A percentile compares a stretch with the other conserved stretches of the same genome.
Evolutionary conservation across 2,888 invertebrate species (phyloP).

Genomic region (Oasisia sp.): DNA sequence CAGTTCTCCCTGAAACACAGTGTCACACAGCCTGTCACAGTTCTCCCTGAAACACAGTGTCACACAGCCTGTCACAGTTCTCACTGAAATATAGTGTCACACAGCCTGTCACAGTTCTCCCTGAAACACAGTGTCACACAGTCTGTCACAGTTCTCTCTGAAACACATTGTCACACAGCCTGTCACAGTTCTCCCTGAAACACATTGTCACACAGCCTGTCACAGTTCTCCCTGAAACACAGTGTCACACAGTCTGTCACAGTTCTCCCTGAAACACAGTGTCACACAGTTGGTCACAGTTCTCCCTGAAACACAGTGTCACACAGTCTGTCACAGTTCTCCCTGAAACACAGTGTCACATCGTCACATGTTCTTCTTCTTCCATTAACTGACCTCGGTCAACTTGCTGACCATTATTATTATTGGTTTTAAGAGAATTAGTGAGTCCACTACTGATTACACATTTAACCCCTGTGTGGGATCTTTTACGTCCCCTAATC

Average conservation of each 20-base stretch:
- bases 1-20: conserved; percentile 81
- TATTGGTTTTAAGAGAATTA: too few species aligned
- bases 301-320: conserved; percentile 79
- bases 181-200: conserved; percentile 83
- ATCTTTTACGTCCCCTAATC: too few species aligned
- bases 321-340: conserved; percentile 85
- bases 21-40: conserved; percentile 84
- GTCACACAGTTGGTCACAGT: conserved; percentile 84
- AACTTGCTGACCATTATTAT: too few species aligned
- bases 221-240: conserved; percentile 81
- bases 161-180: conserved; percentile 76
- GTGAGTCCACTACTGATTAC: too few species aligned
- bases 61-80: conserved; percentile 85
- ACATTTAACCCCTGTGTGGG: too few species aligned
- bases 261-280: conserved; percentile 80
- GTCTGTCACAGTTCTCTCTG: conserved; percentile 85
- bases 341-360: conserved; percentile 68
- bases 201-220: conserved; percentile 80
- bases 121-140: conserved; percentile 76
- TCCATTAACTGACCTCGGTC: too few species aligned
- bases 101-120: conserved; percentile 86
- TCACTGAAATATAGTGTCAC: conserved; percentile 78
- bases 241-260: conserved; percentile 83
- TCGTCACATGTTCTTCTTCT: too few species aligned
- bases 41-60: conserved; percentile 80